Base-by-base conservation (phyloP, 2,797 vertebrate genomes). In the Ispidina lecontei region DNA sequence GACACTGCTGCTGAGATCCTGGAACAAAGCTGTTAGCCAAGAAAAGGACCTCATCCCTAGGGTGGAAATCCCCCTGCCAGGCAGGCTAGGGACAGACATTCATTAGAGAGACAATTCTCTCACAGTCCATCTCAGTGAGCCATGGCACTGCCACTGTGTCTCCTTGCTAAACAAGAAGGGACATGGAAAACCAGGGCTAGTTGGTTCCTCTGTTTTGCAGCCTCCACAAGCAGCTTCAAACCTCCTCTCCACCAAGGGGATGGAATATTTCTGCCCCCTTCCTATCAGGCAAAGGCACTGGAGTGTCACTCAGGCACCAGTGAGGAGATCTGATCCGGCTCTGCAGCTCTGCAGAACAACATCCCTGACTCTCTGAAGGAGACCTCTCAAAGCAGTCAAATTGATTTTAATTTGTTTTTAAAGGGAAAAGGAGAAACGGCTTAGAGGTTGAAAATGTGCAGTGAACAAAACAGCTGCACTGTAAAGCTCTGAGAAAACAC, bases 301-400 rank as follows among this genome's bases (percentile, higher is more conserved):
- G 6, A 18, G 23, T 31, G 25, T 52, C 79, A 70, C 49, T 78
- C 17, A 87, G 35, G 20, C 31, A 29, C 14, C 68, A 68, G 16
- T 15, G 26, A 74, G 23, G 19, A 81, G 39, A 84, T 79, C 46
- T 81, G 65, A 43, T 67, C 22, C 15, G 54, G 49, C 31, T 60
- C 58, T 60, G 68, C 55, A 58, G 15, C 35, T 86, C 78, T 58
- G 37, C 41, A 14, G 14, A 84, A 70, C 63, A 91, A 65, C 54
- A 62, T 21, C 5, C 26, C 60, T 64, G n/a, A 28, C 22, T 65
- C 52, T 68, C 31, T 65, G 43, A 87, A 92, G 75, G 12, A 93
- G 29, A 91, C 43, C n/a, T 79, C 72, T 72, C 75, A 83, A 75
- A 89, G 67, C 60, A 96, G 58, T 51, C 41, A 90, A 82, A 82